These are phyloP conservation scores for Eptesicus fuscus DNA, from an alignment of 2,113 vertebrate species.

Conservation along the genomic window DNA sequence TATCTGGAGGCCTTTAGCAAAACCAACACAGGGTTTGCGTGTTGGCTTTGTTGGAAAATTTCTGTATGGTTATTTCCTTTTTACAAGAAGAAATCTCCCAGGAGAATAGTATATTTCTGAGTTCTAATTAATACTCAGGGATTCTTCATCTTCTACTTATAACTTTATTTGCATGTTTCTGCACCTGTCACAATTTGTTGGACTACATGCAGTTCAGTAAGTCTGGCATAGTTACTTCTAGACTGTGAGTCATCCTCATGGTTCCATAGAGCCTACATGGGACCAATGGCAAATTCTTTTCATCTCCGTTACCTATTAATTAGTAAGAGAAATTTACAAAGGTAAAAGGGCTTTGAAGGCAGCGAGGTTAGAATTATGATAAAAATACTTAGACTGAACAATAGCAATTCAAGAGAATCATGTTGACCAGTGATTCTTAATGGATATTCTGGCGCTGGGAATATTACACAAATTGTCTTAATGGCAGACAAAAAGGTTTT, in stretches of 20 bases:
- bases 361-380: background rate
- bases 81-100: background rate
- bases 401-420: background rate
- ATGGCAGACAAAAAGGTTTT: background rate
- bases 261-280: background rate
- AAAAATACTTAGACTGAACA: background rate
- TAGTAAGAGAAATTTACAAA: background rate
- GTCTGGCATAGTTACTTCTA: background rate
- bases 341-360: background rate
- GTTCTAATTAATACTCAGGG: background rate
- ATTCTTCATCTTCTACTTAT: background rate
- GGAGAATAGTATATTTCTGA: background rate
- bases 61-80: background rate
- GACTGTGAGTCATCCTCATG: background rate
- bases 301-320: background rate
- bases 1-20: background rate
- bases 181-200: background rate
- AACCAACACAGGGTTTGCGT: background rate
- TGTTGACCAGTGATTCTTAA: background rate
- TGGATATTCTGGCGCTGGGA: background rate
- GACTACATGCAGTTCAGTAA: background rate
- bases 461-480: background rate
- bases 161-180: background rate
- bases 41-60: background rate
- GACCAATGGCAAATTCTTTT: background rate